phyloP scores from a whole-genome alignment of 1,140 invertebrate species.

The Drosophila subpulchrella region DNA sequence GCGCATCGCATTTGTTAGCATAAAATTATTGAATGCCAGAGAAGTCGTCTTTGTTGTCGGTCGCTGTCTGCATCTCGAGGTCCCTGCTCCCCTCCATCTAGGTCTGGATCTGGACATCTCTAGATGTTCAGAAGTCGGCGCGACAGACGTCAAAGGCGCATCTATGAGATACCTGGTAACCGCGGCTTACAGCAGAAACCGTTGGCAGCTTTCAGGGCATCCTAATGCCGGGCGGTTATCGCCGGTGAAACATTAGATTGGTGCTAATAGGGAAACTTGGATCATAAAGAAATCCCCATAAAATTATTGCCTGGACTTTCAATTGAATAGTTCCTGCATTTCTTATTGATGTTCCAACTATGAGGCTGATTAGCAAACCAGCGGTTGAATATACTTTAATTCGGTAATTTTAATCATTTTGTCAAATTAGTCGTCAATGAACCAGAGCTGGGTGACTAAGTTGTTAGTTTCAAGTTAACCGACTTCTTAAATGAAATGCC shows the following conservation, averaged over 20 bases:
- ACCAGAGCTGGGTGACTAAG: too few species aligned
- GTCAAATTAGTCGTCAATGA: too few species aligned
- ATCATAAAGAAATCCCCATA: not conserved
- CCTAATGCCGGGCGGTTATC: constrained; percentile 9
- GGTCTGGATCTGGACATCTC: constrained; percentile 3
- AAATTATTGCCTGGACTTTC: too few species aligned
- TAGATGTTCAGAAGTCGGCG: constrained; percentile 41
- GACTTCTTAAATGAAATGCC: too few species aligned
- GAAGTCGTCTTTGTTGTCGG: constrained; percentile 65
- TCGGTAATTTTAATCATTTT: too few species aligned
- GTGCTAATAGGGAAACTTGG: too few species aligned
- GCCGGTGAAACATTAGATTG: constrained; percentile 2
- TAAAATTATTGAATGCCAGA: constrained; percentile 84
- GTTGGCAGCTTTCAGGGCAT: constrained; percentile 32
- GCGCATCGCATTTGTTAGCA: constrained; percentile 78
- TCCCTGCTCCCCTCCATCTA: constrained; percentile 18
- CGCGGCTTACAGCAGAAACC: constrained; percentile 42
- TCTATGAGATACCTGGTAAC: constrained; percentile 62
- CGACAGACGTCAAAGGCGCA: constrained; percentile 60
- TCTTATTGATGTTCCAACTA: not conserved
- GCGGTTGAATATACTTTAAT: too few species aligned
- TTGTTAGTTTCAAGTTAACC: not conserved
- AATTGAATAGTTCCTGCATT: not conserved
- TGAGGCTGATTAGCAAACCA: too few species aligned
- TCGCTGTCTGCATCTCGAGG: constrained; percentile 51